These are phyloP conservation scores for Eupeodes luniger DNA, from an alignment of 2,888 invertebrate species.

Conservation along the genomic window DNA sequence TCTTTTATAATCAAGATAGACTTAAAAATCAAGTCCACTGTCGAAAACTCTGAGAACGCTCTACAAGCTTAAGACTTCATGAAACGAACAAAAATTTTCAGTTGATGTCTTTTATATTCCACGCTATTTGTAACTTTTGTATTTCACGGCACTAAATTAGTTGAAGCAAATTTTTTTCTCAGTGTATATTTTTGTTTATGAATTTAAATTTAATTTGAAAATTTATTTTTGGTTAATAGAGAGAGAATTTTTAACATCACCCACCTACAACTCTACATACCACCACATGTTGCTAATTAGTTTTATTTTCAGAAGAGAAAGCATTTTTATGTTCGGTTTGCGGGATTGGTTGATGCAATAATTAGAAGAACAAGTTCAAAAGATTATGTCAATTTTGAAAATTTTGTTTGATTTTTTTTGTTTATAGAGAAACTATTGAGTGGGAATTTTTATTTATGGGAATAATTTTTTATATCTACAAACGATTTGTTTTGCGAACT, in stretches of 20 bases:
- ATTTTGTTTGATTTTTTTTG: conserved; percentile 11
- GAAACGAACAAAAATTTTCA: too few species aligned
- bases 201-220: background rate
- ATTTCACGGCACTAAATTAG: background rate
- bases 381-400: background rate
- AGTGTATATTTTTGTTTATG: background rate
- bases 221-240: background rate
- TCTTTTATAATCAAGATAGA: too few species aligned
- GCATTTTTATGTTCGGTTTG: background rate
- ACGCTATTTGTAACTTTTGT: background rate
- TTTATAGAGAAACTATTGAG: conserved; percentile 29
- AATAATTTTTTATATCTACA: background rate
- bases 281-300: conserved; percentile 60
- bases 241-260: background rate
- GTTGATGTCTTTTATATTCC: background rate
- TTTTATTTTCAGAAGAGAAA: conserved; percentile 29
- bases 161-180: background rate
- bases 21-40: too few species aligned
- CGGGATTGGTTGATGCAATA: conserved; percentile 44
- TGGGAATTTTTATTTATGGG: background rate
- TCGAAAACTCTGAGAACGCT: too few species aligned
- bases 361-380: conserved; percentile 53
- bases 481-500: conserved; percentile 6
- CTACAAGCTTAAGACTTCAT: too few species aligned
- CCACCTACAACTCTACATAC: conserved; percentile 35